Evolutionary conservation across 2,113 vertebrate species (phyloP).

Genomic region (Ameiurus melas): DNA sequence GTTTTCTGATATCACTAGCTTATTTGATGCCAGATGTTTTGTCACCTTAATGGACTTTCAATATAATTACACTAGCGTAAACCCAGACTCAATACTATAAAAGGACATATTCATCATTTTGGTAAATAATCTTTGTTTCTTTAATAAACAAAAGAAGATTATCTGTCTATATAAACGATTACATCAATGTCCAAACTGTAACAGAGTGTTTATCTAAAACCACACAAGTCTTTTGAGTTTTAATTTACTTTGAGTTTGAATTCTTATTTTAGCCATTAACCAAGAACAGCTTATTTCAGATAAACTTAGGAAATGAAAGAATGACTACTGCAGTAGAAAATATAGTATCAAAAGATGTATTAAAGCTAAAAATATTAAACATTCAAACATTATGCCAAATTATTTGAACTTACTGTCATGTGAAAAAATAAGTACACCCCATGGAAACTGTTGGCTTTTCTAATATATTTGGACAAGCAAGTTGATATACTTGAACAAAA

Average conservation of each 20-base stretch:
- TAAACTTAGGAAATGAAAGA: neutral
- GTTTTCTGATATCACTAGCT: neutral
- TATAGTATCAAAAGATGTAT: neutral
- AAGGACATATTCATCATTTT: neutral
- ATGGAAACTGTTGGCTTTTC: too few relatives aligned
- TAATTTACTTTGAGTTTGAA: neutral
- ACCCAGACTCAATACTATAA: neutral
- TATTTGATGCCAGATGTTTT: neutral
- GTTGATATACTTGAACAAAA: too few relatives aligned
- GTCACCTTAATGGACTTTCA: neutral
- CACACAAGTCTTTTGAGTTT: neutral
- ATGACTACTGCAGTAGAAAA: neutral
- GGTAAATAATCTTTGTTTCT: neutral
- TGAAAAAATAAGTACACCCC: too few relatives aligned
- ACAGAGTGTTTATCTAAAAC: constrained; percentile 5
- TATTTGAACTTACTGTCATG: neutral
- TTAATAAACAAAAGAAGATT: neutral
- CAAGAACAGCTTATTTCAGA: neutral
- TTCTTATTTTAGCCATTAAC: neutral
- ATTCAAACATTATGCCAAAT: neutral
- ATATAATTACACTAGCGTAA: neutral
- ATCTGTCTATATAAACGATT: neutral
- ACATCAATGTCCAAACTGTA: neutral
- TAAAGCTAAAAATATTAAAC: too few relatives aligned
- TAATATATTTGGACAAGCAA: too few relatives aligned